These are phyloP conservation scores for Enteromius radiatus DNA, from an alignment of 2,797 vertebrate genomes.

Conservation along the genomic window DNA sequence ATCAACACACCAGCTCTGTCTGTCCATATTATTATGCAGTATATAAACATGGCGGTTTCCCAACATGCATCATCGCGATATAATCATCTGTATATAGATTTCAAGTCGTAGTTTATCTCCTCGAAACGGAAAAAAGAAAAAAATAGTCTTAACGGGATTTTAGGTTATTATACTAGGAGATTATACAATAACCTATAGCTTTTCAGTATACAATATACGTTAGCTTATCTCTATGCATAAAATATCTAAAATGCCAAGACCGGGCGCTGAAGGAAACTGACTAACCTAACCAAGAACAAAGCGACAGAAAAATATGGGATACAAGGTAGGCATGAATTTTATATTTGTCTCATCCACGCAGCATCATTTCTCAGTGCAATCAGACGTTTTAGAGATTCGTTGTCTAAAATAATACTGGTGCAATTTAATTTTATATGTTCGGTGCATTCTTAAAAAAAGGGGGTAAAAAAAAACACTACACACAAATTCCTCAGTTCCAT, in stretches of 20 bases:
- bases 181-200: background rate
- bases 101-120: background rate
- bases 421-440: background rate
- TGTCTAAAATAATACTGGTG: background rate
- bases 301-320: slow-evolving; percentile 50
- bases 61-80: slow-evolving; percentile 1
- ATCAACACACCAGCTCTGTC: background rate
- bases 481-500: too few relatives aligned
- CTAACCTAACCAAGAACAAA: background rate
- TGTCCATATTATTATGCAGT: slow-evolving; percentile 27
- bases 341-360: slow-evolving; percentile 7
- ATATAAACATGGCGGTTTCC: slow-evolving; percentile 58
- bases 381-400: background rate
- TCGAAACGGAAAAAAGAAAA: background rate
- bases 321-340: slow-evolving; percentile 56
- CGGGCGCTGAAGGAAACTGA: slow-evolving; percentile 9
- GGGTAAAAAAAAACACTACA: background rate
- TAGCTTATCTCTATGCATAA: background rate
- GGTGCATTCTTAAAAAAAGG: background rate
- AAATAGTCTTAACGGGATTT: background rate
- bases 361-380: background rate
- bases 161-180: background rate
- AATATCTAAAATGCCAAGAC: background rate
- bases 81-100: background rate
- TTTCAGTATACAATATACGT: background rate